Evolutionary conservation across 1,140 invertebrate species (phyloP), one percentile per base, ranked within the genome.

Genomic region (Andrena cerasifolii): DNA sequence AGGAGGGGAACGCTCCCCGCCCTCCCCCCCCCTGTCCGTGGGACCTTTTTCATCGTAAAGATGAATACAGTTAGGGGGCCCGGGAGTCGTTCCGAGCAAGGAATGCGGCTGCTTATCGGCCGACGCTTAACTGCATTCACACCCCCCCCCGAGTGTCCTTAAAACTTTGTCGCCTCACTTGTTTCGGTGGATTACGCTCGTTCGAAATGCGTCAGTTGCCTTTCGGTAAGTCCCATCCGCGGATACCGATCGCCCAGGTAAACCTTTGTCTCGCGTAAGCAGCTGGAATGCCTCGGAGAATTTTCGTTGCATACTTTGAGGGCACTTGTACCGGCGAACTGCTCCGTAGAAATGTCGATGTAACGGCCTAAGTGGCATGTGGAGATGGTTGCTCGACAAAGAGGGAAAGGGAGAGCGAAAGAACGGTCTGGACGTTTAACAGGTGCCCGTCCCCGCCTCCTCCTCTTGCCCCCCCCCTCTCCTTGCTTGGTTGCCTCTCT

Each of bases 341-440:
- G 45, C 76, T 61, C 58, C 62, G 40, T 81, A 76, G 62, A 85
- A 84, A 86, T 81, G 84, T 79, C 58, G 63, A 78, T 79, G 80
- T 86, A 88, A 88, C 83, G 71, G 77, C 62, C 78, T 78, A 81
- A 83, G 77, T 82, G 80, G 80, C 80, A 43, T 79, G 74, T 71
- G 75, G 79, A 5, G 36, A 78, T 71, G 67, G 76, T 43, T 47
- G 68, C 49, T 49, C 54, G 65, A 59, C 72, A 58, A 49, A 66
- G 70, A 67, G 63, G 28, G 54, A 65, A 56, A 54, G 73, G 53
- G 36, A 54, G 71, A 66, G 47, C 58, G 65, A 86, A 80, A 72
- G 78, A 73, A 80, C 79, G 78, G 65, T 36, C 33, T 63, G 21
- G 47, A 63, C 53, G 51, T 89, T 88, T 89, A 89, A 90, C 89